Percentiles rank a stretch among this genome's conserved stretches.
Evolutionary conservation across 2,113 vertebrate genomes (phyloP).

Genomic region (Nesoenas mayeri): DNA sequence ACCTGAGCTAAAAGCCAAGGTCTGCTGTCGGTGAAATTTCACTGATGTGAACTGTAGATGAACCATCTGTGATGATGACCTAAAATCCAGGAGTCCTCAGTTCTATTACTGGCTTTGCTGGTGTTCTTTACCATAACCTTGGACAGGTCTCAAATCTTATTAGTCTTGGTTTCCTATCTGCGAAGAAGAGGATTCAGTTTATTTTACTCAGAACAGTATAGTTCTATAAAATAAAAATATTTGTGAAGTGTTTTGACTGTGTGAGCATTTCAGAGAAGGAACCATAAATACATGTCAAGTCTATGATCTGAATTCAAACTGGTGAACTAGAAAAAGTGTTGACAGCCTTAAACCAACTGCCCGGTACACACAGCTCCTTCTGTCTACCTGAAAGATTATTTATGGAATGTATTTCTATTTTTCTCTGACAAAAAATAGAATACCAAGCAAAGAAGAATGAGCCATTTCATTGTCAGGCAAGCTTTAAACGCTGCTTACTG

Average conservation of each 20-base stretch:
- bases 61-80: background rate
- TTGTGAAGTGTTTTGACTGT: constrained; percentile 12
- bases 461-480: constrained; percentile 19
- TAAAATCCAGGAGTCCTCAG: background rate
- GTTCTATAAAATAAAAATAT: background rate
- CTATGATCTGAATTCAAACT: constrained; percentile 35
- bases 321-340: constrained; percentile 49
- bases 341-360: constrained; percentile 51
- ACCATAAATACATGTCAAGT: constrained; percentile 35
- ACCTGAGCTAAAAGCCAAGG: background rate
- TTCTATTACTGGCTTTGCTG: background rate
- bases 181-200: background rate
- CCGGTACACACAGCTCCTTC: constrained; percentile 16
- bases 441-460: constrained; percentile 18
- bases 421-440: constrained; percentile 37
- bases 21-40: background rate
- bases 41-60: background rate
- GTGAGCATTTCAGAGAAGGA: constrained; percentile 1
- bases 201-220: background rate
- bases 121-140: background rate
- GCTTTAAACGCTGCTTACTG: constrained; percentile 14
- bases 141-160: background rate
- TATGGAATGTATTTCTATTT: constrained; percentile 50
- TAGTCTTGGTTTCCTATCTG: background rate
- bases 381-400: constrained; percentile 55